Conservation (phyloP, 2,888 invertebrate genomes). For the Lithodes maja region DNA sequence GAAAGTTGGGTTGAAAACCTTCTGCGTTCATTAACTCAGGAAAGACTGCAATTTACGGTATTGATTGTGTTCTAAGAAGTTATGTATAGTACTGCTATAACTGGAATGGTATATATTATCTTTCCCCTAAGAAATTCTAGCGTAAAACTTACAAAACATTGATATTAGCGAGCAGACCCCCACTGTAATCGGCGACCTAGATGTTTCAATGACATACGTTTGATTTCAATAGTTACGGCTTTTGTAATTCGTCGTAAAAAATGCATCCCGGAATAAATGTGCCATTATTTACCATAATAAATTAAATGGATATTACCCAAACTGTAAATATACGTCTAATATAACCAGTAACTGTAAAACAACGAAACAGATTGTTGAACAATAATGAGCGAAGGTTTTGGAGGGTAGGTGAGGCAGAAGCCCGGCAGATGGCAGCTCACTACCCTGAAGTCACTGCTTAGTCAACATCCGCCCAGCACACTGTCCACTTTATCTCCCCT, state of each 20-base stretch:
- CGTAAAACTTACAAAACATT: neutral
- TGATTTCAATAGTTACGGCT: neutral
- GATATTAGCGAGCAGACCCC: constrained; percentile 1
- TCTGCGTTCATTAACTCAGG: no score
- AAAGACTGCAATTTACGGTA: no score
- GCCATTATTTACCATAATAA: no score
- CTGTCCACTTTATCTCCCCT: neutral
- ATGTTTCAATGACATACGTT: constrained; percentile 3
- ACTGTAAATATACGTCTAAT: neutral
- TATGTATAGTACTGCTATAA: no score
- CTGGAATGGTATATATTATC: neutral
- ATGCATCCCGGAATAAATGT: no score
- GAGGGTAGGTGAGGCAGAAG: constrained; percentile 10
- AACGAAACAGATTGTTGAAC: constrained; percentile 24
- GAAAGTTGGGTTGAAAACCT: neutral
- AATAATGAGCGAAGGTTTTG: constrained; percentile 2
- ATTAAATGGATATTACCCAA: neutral
- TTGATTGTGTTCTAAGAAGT: no score
- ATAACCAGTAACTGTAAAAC: neutral
- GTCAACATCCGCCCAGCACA: neutral
- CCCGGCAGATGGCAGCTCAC: constrained; percentile 10
- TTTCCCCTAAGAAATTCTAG: neutral
- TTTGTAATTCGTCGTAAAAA: neutral
- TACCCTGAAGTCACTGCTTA: neutral
- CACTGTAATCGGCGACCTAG: constrained; percentile 30